phyloP scores from a whole-genome alignment of 2,888 invertebrate genomes.

The Conchocele bisecta region DNA sequence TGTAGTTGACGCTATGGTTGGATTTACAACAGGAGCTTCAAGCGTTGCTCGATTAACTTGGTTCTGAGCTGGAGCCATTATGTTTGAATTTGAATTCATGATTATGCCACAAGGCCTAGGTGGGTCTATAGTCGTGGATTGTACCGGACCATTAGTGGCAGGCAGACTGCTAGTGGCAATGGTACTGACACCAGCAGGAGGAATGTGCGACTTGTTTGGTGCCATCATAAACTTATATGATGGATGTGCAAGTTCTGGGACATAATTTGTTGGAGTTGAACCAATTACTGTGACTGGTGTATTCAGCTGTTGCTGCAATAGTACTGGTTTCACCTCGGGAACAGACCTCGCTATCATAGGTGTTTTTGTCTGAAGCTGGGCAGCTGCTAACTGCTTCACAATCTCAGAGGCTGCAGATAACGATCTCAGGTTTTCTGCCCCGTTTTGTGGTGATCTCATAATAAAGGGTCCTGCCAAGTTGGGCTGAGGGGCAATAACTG shows the following conservation, averaged over 20 bases:
- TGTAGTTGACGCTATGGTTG: slow-evolving; percentile 1
- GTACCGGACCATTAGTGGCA: too few species aligned
- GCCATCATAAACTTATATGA: background rate
- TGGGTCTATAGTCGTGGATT: background rate
- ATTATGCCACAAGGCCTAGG: background rate
- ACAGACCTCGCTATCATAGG: background rate
- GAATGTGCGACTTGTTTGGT: background rate
- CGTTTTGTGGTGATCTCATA: background rate
- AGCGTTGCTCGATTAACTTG: background rate
- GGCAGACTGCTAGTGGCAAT: background rate
- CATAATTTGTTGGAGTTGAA: too few species aligned
- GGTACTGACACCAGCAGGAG: background rate
- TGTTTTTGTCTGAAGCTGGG: slow-evolving; percentile 14
- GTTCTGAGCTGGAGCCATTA: background rate
- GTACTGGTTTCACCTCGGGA: slow-evolving; percentile 8
- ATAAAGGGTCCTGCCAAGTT: background rate
- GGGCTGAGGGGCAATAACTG: too few species aligned
- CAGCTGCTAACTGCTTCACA: slow-evolving; percentile 40
- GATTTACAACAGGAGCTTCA: background rate
- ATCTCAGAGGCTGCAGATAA: slow-evolving; percentile 4
- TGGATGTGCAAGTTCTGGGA: background rate
- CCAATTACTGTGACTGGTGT: background rate
- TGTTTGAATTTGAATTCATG: background rate
- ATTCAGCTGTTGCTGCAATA: slow-evolving; percentile 6
- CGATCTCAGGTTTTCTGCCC: background rate